Evolutionary conservation across 1,140 invertebrate genomes (phyloP), one percentile per base, ranked within the genome.

Genomic region (Bombus superbus): DNA sequence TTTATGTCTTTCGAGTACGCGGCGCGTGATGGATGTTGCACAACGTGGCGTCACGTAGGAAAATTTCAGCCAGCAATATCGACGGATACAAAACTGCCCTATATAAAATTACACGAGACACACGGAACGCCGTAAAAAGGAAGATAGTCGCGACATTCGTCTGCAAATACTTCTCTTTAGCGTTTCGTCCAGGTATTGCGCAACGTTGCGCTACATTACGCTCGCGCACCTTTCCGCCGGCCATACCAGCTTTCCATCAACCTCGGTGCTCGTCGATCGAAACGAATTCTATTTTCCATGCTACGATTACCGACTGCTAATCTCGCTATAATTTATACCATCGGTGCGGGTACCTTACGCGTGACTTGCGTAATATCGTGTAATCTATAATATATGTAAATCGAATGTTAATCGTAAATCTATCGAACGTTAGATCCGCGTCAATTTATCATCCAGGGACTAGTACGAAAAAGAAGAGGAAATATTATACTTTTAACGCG

Each of bases 121-220:
- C 11, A 22, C 18, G 6, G 11, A 32, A 18, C 42, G 3, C 32
- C 15, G 28, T 28, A 44, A 38, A 40, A 25, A 15, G 15, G 42
- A 35, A 10, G 13, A 22, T 18, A 47, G 11, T 22, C 1, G 73
- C 62, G 57, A 25, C 22, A 28, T 25, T 32, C 35, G 28, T 22
- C 25, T 11, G 40, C 22, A 22, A 71, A 44, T 75, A 87, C 47
- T 71, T 68, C 25, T 18, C 32, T 72, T 68, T 53, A 64, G 71
- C 69, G 73, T 74, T 81, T 79, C 32, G n/a, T 59, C 44, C 15
- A 53, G 10, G n/a, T 74, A 66, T 89, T 89, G 74, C 81, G 62
- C 73, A 90, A 90, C 62, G 66, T 89, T 86, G 40, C 72, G 71
- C n/a, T 38, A 64, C 77, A 44, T n/a, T 66, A 66, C 59, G 18